Base-by-base conservation (phyloP, 2,888 invertebrate species). In the Drosophila phalerata region DNA sequence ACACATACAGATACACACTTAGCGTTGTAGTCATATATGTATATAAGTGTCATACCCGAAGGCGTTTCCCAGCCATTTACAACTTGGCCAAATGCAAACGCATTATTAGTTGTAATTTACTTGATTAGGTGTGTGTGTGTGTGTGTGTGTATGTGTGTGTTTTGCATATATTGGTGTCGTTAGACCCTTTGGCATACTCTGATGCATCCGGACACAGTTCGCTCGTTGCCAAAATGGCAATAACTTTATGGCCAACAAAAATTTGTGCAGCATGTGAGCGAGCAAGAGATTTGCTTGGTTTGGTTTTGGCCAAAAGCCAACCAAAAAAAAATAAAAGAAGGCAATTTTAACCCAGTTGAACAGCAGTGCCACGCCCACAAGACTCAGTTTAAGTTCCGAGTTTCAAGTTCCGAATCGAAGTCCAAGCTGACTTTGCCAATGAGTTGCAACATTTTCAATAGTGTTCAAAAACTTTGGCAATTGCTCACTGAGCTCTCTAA, bases 91-190 rank as follows among this genome's bases (percentile, higher is more conserved):
- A 62, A 68, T 80, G 49, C 45, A 66, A 69, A 69, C 57, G 64
- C 61, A 72, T 77, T 62, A 79, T 58, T 67, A 60, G 58, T 53
- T 70, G 53, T 57, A 71, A 71, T 79, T 77, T 61, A 71, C 52
- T 60, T 64, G 56, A 77, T 64, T 66, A 60, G 51, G 34, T 40
- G 43, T 48, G 48, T 45, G 25, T 47, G 34, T 49, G 49, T 40
- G 37, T 17, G n/a, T 45, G 38, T 56, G 37, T 42, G 42, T 51
- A 15, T 48, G 28, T 56, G 42, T 38, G 34, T 19, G 17, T 45
- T n/a, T 10, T 28, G 45, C 17, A 17, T 22, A 32, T 42, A 25
- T 5, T 43, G 8, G 11, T 56, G 57, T 57, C 32, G 32, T 37
- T 63, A 13, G 48, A 57, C 28, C 42, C 42, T 45, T 43, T 60